Evolutionary conservation across 2,888 invertebrate species (phyloP).

Genomic region (Drosophila meridionalis): DNA sequence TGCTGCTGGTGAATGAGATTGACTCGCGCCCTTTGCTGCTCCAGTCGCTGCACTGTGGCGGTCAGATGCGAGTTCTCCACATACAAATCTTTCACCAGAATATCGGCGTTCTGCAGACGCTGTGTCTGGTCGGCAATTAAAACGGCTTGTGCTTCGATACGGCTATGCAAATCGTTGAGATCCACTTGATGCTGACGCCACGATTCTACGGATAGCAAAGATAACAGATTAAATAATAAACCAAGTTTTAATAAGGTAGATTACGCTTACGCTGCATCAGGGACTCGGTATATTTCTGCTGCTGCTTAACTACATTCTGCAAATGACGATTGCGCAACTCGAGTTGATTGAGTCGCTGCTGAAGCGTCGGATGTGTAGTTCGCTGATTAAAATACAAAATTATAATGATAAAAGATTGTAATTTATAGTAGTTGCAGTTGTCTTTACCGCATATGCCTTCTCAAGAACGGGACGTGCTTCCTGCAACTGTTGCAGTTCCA

Average conservation of each 20-base stretch:
- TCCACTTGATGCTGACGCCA: slow-evolving; percentile 85
- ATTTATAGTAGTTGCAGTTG: slow-evolving; percentile 6
- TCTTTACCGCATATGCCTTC: slow-evolving; percentile 84
- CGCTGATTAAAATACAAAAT: slow-evolving; percentile 64
- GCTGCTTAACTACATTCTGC: slow-evolving; percentile 87
- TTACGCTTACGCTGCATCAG: slow-evolving; percentile 87
- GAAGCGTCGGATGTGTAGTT: slow-evolving; percentile 84
- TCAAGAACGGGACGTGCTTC: slow-evolving; percentile 85
- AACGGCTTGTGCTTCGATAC: slow-evolving; percentile 85
- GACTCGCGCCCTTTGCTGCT: slow-evolving; percentile 84
- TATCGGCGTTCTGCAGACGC: slow-evolving; percentile 90
- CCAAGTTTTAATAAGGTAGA: no score
- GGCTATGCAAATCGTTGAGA: slow-evolving; percentile 85
- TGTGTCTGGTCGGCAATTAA: slow-evolving; percentile 87
- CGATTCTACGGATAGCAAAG: slow-evolving; percentile 72
- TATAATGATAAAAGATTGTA: neutral
- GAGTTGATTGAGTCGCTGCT: slow-evolving; percentile 85
- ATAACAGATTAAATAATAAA: neutral
- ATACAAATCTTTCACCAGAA: slow-evolving; percentile 92
- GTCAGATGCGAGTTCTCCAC: slow-evolving; percentile 93
- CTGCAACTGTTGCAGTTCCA: slow-evolving; percentile 85
- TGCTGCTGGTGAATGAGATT: slow-evolving; percentile 84
- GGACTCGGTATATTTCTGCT: slow-evolving; percentile 88
- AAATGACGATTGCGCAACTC: slow-evolving; percentile 88
- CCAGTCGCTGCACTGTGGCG: slow-evolving; percentile 86